phyloP scores from a whole-genome alignment of 2,797 vertebrate genomes.

The Emydoidea blandingii region DNA sequence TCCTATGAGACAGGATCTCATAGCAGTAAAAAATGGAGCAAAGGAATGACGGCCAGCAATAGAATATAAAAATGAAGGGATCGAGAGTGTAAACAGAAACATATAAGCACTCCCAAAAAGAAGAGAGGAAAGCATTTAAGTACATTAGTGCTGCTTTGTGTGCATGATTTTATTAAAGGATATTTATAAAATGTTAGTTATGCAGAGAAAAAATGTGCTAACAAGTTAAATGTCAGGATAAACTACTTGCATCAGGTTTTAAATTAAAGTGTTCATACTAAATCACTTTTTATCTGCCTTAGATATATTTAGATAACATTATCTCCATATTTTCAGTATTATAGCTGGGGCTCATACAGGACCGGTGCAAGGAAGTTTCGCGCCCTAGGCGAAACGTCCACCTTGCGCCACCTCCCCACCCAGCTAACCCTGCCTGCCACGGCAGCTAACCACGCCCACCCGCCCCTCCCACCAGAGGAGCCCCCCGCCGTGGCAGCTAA shows the following conservation, averaged over 20 bases:
- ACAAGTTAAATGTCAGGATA: slow-evolving; percentile 13
- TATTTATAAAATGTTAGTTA: background rate
- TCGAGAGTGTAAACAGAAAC: slow-evolving; percentile 40
- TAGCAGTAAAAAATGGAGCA: background rate
- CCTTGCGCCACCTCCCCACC: too few species aligned
- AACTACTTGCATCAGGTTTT: background rate
- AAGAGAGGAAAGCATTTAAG: background rate
- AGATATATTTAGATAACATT: background rate
- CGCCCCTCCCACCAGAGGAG: too few species aligned
- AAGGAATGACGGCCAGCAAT: background rate
- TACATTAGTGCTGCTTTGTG: background rate
- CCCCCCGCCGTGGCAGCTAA: too few species aligned
- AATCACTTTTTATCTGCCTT: background rate
- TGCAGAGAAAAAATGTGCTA: background rate
- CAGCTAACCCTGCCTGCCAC: too few species aligned
- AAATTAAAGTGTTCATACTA: background rate
- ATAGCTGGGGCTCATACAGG: background rate
- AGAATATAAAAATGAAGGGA: slow-evolving; percentile 25
- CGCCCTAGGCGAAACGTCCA: too few species aligned
- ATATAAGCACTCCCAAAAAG: background rate
- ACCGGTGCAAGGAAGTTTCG: too few species aligned
- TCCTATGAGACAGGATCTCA: background rate
- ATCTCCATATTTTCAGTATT: background rate
- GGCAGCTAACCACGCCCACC: too few species aligned
- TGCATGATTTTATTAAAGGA: background rate